Evolutionary conservation across 2,888 invertebrate genomes (phyloP).

Genomic region (Hypomecis punctinalis): DNA sequence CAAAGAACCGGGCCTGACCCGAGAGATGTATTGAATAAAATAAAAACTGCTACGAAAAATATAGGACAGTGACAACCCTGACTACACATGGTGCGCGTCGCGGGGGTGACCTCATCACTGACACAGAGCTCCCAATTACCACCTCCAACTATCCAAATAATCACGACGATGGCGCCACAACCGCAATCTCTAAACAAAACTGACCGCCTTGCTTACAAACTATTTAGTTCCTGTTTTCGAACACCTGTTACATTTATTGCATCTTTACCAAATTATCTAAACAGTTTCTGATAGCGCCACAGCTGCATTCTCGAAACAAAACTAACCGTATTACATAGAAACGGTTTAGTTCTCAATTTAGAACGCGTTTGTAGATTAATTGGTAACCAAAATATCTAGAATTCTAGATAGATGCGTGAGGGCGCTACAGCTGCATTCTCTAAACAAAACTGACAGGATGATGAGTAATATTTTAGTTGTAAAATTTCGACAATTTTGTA

Average conservation of each 20-base stretch:
- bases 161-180: too few species aligned
- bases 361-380: background rate
- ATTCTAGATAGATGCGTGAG: background rate
- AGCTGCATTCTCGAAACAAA: background rate
- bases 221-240: too few species aligned
- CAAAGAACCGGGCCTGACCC: too few species aligned
- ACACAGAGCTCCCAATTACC: conserved; percentile 34
- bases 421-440: background rate
- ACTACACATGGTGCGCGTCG: conserved; percentile 26
- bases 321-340: too few species aligned
- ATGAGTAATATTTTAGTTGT: background rate
- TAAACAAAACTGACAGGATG: background rate
- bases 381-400: background rate
- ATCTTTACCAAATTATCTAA: background rate
- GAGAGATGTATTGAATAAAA: too few species aligned
- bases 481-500: background rate
- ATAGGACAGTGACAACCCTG: too few species aligned
- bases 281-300: background rate
- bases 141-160: background rate
- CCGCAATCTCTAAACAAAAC: too few species aligned
- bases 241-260: too few species aligned
- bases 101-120: conserved; percentile 48
- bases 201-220: too few species aligned
- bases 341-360: background rate
- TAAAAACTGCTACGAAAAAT: too few species aligned